Evolutionary conservation across 2,888 invertebrate species (phyloP).

Genomic region (Nesidiocoris tenuis): DNA sequence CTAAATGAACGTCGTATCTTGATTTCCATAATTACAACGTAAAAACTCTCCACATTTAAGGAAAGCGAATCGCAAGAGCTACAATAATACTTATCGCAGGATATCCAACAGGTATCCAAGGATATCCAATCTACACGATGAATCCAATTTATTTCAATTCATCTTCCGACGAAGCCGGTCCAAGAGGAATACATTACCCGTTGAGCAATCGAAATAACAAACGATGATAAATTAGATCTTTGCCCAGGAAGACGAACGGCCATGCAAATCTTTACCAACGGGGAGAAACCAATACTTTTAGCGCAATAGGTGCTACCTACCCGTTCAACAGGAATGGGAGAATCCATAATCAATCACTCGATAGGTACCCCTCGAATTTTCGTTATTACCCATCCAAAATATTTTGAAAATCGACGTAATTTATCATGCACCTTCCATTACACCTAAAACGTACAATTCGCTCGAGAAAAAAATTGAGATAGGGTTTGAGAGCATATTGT

Average conservation of each 20-base stretch:
- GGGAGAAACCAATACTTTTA: constrained; percentile 33
- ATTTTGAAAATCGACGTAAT: constrained; percentile 20
- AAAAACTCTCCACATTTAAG: too few species aligned
- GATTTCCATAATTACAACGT: too few species aligned
- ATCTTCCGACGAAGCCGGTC: not conserved
- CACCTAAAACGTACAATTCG: not conserved
- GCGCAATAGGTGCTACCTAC: not conserved
- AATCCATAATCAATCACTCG: constrained; percentile 38
- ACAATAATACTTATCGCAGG: too few species aligned
- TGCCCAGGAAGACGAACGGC: not conserved
- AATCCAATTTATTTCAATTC: not conserved
- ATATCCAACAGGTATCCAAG: too few species aligned
- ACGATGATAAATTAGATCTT: constrained; percentile 32
- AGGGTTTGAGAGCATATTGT: not conserved
- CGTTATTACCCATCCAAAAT: constrained; percentile 22
- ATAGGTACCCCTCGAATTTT: constrained; percentile 18
- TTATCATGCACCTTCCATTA: constrained; percentile 24
- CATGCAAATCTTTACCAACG: constrained; percentile 18
- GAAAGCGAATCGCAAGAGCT: too few species aligned
- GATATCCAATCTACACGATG: too few species aligned
- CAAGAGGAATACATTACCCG: not conserved
- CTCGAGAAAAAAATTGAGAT: not conserved
- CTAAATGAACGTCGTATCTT: too few species aligned
- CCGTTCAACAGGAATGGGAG: not conserved
- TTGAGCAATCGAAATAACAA: constrained; percentile 7